Evolutionary conservation across 64 coral and sea anemone species (phyloP).

Genomic region (Anthopleura sola): DNA sequence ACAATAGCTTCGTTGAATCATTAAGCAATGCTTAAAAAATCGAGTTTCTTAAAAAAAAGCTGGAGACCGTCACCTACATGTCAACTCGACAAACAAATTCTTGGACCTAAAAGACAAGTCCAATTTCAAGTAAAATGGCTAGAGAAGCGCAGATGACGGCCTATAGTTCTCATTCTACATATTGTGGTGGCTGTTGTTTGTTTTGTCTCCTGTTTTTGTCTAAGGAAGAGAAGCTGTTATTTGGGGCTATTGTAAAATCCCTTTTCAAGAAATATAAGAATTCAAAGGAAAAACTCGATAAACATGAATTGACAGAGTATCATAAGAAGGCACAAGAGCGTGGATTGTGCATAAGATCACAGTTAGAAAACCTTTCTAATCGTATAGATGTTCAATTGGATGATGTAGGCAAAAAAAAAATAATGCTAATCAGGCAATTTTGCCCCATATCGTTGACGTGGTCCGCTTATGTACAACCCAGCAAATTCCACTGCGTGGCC

Average conservation of each 20-base stretch:
- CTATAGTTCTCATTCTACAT: constrained; percentile 10
- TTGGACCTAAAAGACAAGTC: background rate
- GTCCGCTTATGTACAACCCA: constrained; percentile 60
- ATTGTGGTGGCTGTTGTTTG: constrained; percentile 6
- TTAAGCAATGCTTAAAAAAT: constrained; percentile 36
- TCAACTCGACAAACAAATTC: constrained; percentile 22
- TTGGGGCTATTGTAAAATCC: background rate
- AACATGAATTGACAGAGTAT: constrained; percentile 45
- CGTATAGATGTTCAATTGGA: constrained; percentile 55
- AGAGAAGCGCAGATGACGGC: background rate
- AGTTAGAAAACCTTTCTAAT: constrained; percentile 60
- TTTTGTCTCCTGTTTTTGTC: constrained; percentile 9
- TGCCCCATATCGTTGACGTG: constrained; percentile 37
- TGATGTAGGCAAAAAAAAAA: background rate
- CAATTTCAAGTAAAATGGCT: constrained; percentile 35
- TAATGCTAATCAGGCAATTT: background rate
- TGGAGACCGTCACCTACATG: constrained; percentile 12
- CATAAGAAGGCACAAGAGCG: constrained; percentile 55
- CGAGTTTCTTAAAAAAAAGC: constrained; percentile 25
- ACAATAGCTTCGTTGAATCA: constrained; percentile 16
- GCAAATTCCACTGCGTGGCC: constrained; percentile 53
- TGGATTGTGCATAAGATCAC: constrained; percentile 36
- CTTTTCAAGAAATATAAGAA: constrained; percentile 23
- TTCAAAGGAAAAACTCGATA: constrained; percentile 39
- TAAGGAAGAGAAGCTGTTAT: constrained; percentile 1